Conservation (phyloP, 2,113 vertebrate genomes). For the Vanacampus margaritifer region DNA sequence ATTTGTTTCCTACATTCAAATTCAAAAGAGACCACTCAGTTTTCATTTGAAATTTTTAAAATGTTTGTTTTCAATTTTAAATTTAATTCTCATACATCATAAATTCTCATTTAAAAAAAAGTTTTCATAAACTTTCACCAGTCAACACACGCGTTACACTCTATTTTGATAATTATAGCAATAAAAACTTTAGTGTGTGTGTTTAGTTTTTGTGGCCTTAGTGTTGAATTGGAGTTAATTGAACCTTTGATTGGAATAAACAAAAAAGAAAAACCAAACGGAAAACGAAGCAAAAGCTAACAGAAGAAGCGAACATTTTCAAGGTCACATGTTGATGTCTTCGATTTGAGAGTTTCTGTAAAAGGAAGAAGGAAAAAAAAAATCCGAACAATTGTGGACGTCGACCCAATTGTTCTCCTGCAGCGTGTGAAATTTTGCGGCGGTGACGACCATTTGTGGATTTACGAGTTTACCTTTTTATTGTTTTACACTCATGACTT, state of each 20-base stretch:
- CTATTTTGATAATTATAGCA: no score
- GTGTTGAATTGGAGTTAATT: no score
- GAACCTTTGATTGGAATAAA: no score
- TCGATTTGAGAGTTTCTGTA: background rate
- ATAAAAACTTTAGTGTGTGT: no score
- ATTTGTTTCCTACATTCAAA: background rate
- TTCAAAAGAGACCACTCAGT: background rate
- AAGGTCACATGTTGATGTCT: background rate
- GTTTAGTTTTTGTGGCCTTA: no score
- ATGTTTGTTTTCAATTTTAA: no score
- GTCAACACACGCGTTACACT: no score
- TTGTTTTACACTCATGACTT: slow-evolving; percentile 6
- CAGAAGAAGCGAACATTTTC: background rate
- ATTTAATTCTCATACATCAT: no score
- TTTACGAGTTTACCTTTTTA: slow-evolving; percentile 4
- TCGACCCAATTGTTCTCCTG: background rate
- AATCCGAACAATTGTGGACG: background rate
- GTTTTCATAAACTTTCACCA: background rate
- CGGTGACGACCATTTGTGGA: background rate
- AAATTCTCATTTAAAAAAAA: background rate
- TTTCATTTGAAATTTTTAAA: background rate
- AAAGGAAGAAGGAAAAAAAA: background rate
- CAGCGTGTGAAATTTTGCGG: background rate
- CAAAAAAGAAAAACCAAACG: no score
- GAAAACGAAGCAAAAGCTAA: no score